Base-by-base conservation (phyloP, 2,888 invertebrate genomes). In the Herminia tarsipennalis region DNA sequence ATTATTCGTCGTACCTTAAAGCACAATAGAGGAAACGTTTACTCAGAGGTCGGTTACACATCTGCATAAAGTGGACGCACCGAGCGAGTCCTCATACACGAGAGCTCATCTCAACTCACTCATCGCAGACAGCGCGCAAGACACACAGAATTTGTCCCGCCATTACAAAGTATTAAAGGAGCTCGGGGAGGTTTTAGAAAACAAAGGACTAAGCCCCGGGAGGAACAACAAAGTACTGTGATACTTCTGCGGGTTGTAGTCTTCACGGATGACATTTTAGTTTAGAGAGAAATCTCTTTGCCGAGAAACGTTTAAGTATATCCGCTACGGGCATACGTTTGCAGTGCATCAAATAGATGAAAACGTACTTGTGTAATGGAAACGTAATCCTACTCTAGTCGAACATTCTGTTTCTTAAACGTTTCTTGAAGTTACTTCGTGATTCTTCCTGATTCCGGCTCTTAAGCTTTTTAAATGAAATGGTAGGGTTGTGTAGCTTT, bases 111-210 rank as follows among this genome's bases (percentile, higher is more conserved):
- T 66, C 68, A 52, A 56, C 65, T 60, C 59, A 64, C 67, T 72
- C 70, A 64, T 73, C 72, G 67, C 68, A 69, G 70, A 68, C 74
- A 65, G 68, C 64, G 66, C 64, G 58, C 71, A 72, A 76, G 71
- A 73, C 75, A 74, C 73, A 77, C 70, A 78, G 78, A 78, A 79
- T 80, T 78, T 78, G 79, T 81, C 70, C 75, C 78, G 71, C 80
- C 77, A 83, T 81, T 79, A 83, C 81, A 84, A 83, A 84, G 78
- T 83, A 84, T 84, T 83, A 86, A 81, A 84, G 81, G 77, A 78
- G 81, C 82, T 76, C 73, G 59, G 67, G 68, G 70, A 69, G 78
- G 74, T 80, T 82, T 81, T 78, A 77, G 68, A 81, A 81, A 86
- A 86, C 86, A 87, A 87, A 87, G 83, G 83, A 82, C 75, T 83